Conservation (phyloP, 2,797 vertebrate genomes). For the Leontocebus nigricollis region DNA sequence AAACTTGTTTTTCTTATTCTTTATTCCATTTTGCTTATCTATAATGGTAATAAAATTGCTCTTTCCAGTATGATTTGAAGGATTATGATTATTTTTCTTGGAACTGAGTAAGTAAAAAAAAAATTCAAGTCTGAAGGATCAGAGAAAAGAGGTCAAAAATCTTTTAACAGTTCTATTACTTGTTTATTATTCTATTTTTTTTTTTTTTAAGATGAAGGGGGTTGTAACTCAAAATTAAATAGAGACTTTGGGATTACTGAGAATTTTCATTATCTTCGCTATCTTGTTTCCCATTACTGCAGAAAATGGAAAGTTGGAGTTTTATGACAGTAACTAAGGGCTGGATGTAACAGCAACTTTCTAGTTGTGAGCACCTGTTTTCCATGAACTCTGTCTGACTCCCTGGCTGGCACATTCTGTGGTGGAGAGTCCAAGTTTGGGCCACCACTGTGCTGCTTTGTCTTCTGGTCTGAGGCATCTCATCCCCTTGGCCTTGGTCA, state of each 20-base stretch:
- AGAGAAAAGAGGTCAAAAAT: conserved; percentile 37
- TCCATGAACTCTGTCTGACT: conserved; percentile 68
- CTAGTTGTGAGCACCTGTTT: conserved; percentile 68
- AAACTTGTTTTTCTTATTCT: conserved; percentile 14
- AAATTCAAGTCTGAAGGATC: conserved; percentile 11
- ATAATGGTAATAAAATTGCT: neutral
- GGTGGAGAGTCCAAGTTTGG: conserved; percentile 51
- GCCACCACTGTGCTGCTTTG: conserved; percentile 35
- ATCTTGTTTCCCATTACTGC: conserved; percentile 48
- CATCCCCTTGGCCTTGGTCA: conserved; percentile 2
- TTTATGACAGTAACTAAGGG: conserved; percentile 70
- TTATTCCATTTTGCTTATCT: conserved; percentile 1
- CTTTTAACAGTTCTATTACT: neutral
- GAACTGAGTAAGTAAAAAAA: conserved; percentile 40
- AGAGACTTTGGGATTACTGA: conserved; percentile 27
- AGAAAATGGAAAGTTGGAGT: conserved; percentile 45
- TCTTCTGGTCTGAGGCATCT: conserved; percentile 48
- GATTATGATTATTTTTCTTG: conserved; percentile 14
- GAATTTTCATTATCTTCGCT: conserved; percentile 41
- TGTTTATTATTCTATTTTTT: neutral
- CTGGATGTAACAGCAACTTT: conserved; percentile 53
- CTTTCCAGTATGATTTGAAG: conserved; percentile 22
- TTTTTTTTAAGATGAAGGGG: neutral
- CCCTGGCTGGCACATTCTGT: conserved; percentile 61
- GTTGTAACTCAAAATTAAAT: conserved; percentile 31